Base-by-base conservation (phyloP, 2,113 vertebrate genomes). In the Todiramphus saurophagus region DNA sequence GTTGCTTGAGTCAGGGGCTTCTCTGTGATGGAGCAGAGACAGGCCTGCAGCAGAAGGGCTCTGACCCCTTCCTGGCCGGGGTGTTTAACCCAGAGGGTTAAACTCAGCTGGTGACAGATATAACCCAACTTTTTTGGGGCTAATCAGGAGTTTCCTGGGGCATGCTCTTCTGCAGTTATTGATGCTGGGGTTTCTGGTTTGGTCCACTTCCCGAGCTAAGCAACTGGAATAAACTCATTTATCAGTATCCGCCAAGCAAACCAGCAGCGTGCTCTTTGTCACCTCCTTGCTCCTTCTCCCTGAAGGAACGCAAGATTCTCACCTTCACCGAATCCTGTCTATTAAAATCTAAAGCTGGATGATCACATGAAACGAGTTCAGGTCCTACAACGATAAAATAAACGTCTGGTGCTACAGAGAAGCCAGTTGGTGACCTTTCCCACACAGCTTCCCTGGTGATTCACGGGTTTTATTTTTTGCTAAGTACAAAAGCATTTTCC, bases 391-490 rank as follows among this genome's bases (percentile, higher is more conserved):
- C 0, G 37, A 82, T 68, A 73, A 75, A 89, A 72, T 46, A 59
- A 78, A 77, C 0, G 68, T 67, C 81, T 83, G 76, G 46, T 75
- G 84, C 72, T 78, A 39, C 27, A 74, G 59, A 93, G 85, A 63
- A 90, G 82, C 51, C 90, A 53, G 43, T 84, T 75, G 88, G 72
- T 95, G 86, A 96, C 93, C 92, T 96, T 97, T 90, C 76, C 76
- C 73, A 74, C 85, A 11, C 83, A 35, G 64, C 85, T 74, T 89
- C 90, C 93, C 93, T 48, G 60, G 79, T 92, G 93, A 93, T 72
- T 96, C 94, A 83, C 86, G 64, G 64, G 58, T 78, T 94, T 95
- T 86, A 95, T 92, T 93, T 94, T 96, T 92, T 84, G 79, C 81
- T 25, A 73, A 85, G 94, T 43, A 93, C 76, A 95, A 90, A 97